Evolutionary conservation across 2,113 vertebrate genomes (phyloP), one percentile per base, ranked within the genome.

Genomic region (Reinhardtius hippoglossoides): DNA sequence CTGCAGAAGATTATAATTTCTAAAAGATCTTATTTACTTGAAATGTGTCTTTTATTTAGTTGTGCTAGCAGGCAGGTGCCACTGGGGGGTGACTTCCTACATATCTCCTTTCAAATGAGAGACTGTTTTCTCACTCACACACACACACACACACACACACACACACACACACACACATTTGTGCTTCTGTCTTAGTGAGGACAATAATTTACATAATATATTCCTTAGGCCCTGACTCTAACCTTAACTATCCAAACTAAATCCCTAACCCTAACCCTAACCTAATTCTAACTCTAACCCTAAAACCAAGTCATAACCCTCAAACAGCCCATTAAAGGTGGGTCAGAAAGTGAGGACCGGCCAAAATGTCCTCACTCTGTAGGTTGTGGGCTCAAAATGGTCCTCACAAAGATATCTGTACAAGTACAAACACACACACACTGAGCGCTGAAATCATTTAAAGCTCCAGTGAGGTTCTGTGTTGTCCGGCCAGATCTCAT

Each of bases 401-500:
- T 40, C 37, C 9, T 42, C 9, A 12, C 40, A 40, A 40, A 10
- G 2, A 40, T 27, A 27, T 40, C 37, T 40, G 37, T 40, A 40
- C 37, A 42, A 42, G 40, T 42, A 31, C 55, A 57, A 14, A 27
- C 23, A 58, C 56, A 27, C 23, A 58, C 23, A 27, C 23, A 65
- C 23, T 59, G 20, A 58, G 16, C 1, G 20, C n/a, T 57, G 12
- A 71, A 76, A 67, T 65, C 23, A 73, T 79, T 84, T 70, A 31
- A 71, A 83, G 58, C 62, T 72, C 74, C 78, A 89, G 70, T 61
- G 27, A 44, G 31, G 74, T 50, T 70, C 52, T 85, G 64, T 76
- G 76, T 78, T 71, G 55, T 68, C 80, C 44, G 9, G 26, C 71
- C 44, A 52, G 70, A 50, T 67, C 84, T 87, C 76, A 83, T 87